A percentile compares a stretch with the other conserved stretches of the same genome.
These are phyloP conservation scores for Hemithea aestivaria DNA, from an alignment of 2,888 invertebrate genomes.

Conservation along the genomic window DNA sequence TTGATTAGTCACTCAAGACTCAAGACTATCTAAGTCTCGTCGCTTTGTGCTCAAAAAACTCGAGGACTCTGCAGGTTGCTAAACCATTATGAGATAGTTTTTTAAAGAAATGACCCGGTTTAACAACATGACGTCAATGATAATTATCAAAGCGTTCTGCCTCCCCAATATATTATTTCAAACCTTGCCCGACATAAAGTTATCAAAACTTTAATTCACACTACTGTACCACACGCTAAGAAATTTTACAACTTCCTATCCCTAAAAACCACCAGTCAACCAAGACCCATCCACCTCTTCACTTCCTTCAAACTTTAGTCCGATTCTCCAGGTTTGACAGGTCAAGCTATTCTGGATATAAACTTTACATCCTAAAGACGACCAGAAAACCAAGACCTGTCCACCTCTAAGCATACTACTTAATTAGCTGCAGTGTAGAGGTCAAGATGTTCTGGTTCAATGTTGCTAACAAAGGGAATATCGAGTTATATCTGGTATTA, in stretches of 20 bases:
- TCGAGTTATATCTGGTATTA: slow-evolving; percentile 53
- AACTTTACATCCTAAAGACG: slow-evolving; percentile 13
- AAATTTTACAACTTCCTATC: slow-evolving; percentile 22
- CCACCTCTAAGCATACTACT: background rate
- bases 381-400: slow-evolving; percentile 26
- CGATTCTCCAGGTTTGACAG: slow-evolving; percentile 12
- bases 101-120: too few species aligned
- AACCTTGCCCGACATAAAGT: too few species aligned
- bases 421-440: background rate
- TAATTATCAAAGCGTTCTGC: too few species aligned
- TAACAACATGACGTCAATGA: too few species aligned
- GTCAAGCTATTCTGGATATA: slow-evolving; percentile 20
- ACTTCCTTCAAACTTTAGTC: slow-evolving; percentile 11
- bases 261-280: slow-evolving; percentile 25
- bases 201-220: slow-evolving; percentile 12
- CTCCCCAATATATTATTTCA: too few species aligned
- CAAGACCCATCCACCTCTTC: slow-evolving; percentile 21
- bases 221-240: slow-evolving; percentile 16
- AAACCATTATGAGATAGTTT: too few species aligned
- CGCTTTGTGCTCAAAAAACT: too few species aligned
- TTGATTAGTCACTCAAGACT: too few species aligned
- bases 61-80: too few species aligned
- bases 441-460: slow-evolving; percentile 28
- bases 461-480: slow-evolving; percentile 52
- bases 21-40: too few species aligned